These are phyloP conservation scores for Okapia johnstoni DNA, from an alignment of 2,113 vertebrate genomes.

Conservation along the genomic window DNA sequence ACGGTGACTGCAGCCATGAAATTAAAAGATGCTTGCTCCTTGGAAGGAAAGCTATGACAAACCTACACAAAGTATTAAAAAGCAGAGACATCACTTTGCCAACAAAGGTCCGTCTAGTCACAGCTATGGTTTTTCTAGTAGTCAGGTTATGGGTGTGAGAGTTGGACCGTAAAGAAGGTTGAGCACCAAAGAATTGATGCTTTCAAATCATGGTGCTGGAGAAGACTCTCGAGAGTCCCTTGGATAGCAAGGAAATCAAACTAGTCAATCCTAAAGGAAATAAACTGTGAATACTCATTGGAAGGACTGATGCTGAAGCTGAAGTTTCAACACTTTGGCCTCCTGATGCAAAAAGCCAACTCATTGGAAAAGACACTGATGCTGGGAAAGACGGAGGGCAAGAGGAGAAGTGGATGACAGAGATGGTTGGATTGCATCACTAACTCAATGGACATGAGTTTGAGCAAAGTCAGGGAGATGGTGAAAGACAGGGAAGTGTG, in stretches of 20 bases:
- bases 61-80: background rate
- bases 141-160: background rate
- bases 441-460: background rate
- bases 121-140: background rate
- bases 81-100: background rate
- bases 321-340: background rate
- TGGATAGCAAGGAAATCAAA: background rate
- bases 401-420: background rate
- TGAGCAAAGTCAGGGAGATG: background rate
- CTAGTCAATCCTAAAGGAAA: background rate
- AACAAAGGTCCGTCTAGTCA: background rate
- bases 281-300: background rate
- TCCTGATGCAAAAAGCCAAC: background rate
- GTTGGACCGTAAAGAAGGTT: background rate
- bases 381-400: background rate
- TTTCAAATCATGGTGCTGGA: background rate
- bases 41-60: background rate
- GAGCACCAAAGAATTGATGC: background rate
- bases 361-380: background rate
- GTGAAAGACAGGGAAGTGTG: background rate
- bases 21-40: background rate
- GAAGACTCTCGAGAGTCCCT: background rate
- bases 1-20: background rate
- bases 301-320: background rate
- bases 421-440: background rate